Evolutionary conservation across 2,113 vertebrate species (phyloP), one percentile per base, ranked within the genome.

Genomic region (Ochotona princeps): DNA sequence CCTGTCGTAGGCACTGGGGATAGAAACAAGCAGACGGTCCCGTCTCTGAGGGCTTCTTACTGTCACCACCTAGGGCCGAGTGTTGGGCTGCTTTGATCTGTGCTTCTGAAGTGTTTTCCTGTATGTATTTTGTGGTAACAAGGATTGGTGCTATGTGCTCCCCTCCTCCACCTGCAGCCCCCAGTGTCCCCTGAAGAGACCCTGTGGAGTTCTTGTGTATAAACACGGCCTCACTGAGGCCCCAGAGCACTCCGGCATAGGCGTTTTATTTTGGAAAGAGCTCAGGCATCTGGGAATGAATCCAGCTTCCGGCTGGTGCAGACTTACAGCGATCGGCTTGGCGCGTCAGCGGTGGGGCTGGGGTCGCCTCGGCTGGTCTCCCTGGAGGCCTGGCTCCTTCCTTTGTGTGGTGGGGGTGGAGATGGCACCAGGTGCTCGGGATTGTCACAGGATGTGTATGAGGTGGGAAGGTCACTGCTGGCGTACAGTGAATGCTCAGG

Each of bases 261-360:
- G 94, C 70, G 60, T 32, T 96, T 80, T 94, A 65, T 90, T 74
- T 47, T 94, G 89, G 95, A 86, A 75, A 57, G 79, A 86, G 83
- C 60, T 86, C 89, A 86, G 93, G 83, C 61, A n/a, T 54, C 95
- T 83, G 92, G 96, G 95, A 94, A 72, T 11, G 74, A 47, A 63
- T 92, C 89, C 75, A 86, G 65, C 32, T 87, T 90, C 75, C 73
- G 28, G 35, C 30, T 83, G 90, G 83, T 54, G 23, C 38, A 26
- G 63, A 79, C 75, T 89, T 81, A 69, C 76, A 93, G 67, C 30
- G 2, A 0, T 38, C 2, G 7, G 63, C 72, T 74, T 13, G 2
- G 10, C 28, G 75, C 57, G 5, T 30, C 1, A 0, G 4, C 8
- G 49, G 72, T n/a, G 2, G 49, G 49, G 47, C 63, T 44, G 5